Conservation (phyloP, 2,888 invertebrate species). For the Rotaria socialis region DNA sequence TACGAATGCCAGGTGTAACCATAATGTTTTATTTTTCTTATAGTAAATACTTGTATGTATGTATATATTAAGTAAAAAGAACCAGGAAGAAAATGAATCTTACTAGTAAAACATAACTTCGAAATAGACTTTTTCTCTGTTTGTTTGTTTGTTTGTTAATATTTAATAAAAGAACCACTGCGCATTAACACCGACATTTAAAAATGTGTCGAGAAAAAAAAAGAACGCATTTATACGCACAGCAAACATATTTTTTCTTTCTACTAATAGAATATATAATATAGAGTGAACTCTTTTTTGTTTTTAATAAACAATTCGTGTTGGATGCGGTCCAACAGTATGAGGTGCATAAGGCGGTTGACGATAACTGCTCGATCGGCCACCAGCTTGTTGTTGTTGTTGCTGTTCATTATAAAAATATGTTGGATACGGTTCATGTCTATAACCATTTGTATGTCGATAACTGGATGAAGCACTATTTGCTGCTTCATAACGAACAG, state of each 20-base stretch:
- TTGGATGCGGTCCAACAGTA: neutral
- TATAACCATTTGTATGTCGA: neutral
- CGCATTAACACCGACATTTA: neutral
- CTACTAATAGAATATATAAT: slow-evolving; percentile 16
- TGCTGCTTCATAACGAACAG: neutral
- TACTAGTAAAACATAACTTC: neutral
- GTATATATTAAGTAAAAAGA: neutral
- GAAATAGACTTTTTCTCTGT: neutral
- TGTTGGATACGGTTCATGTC: neutral
- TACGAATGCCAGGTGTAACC: neutral
- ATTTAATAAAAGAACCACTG: neutral
- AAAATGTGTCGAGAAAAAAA: neutral
- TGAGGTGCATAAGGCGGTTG: neutral
- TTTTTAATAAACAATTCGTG: neutral
- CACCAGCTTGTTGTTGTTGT: neutral
- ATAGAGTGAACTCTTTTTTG: neutral
- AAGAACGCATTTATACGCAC: neutral
- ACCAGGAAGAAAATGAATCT: neutral
- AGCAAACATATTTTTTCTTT: neutral
- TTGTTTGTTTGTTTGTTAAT: neutral
- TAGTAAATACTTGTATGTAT: neutral
- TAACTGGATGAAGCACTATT: neutral
- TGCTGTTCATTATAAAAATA: neutral
- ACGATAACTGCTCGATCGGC: neutral
- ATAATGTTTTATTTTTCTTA: neutral